Conservation (phyloP, 2,888 invertebrate species). For the Norana najaformis region DNA sequence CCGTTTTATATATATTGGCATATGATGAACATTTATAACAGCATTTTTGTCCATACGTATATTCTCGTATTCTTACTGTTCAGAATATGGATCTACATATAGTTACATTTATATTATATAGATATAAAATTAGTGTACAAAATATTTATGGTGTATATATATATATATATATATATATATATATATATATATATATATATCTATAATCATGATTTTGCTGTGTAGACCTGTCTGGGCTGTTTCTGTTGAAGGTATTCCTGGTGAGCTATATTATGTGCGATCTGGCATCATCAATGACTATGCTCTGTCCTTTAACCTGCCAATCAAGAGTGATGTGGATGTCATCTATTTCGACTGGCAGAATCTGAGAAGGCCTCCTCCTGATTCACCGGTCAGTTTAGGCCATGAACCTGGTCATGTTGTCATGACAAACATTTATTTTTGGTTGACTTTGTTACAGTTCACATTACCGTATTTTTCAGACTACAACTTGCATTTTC, state of each 20-base stretch:
- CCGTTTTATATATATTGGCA: too few species aligned
- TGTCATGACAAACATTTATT: background rate
- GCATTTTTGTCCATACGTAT: too few species aligned
- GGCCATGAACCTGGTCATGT: background rate
- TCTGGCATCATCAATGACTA: slow-evolving; percentile 88
- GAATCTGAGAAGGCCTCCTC: slow-evolving; percentile 64
- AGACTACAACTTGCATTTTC: too few species aligned
- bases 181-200: too few species aligned
- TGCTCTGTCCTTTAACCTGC: slow-evolving; percentile 84
- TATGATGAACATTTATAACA: too few species aligned
- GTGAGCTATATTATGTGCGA: slow-evolving; percentile 78
- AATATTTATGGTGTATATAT: too few species aligned
- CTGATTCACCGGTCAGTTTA: background rate
- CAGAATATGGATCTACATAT: too few species aligned
- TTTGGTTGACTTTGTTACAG: background rate
- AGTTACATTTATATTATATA: too few species aligned
- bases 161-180: too few species aligned
- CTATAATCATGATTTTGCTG: background rate
- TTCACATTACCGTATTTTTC: too few species aligned
- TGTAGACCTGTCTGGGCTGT: background rate
- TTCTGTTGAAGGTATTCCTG: slow-evolving; percentile 52
- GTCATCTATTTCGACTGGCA: slow-evolving; percentile 91
- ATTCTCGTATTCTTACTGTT: too few species aligned
- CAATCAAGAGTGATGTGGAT: slow-evolving; percentile 81
- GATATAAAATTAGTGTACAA: too few species aligned